phyloP scores from a whole-genome alignment of 2,888 invertebrate species.

The Napeogenes inachia region DNA sequence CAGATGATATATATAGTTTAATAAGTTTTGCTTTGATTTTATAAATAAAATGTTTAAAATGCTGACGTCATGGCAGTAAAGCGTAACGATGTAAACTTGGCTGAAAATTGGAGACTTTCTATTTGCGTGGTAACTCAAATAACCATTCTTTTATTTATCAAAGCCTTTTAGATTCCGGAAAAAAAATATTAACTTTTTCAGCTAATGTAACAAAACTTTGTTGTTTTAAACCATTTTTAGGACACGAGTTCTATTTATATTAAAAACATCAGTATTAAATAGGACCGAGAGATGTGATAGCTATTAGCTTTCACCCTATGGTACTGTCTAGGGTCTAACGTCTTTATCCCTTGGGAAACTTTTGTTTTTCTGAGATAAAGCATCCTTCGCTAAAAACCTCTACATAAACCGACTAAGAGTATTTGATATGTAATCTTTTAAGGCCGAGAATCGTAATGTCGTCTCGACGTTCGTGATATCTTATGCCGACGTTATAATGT shows the following conservation, averaged over 20 bases:
- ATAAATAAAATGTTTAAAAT: constrained; percentile 1
- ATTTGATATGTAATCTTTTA: constrained; percentile 24
- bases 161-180: not conserved
- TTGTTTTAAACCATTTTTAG: not conserved
- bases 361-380: constrained; percentile 23
- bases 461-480: constrained; percentile 18
- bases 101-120: not conserved
- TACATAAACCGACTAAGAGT: constrained; percentile 14
- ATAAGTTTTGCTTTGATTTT: not conserved
- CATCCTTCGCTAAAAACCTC: constrained; percentile 15
- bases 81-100: not conserved
- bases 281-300: constrained; percentile 19
- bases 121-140: not conserved
- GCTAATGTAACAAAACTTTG: too few species aligned
- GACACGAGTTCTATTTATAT: not conserved
- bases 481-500: constrained; percentile 8
- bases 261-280: constrained; percentile 4
- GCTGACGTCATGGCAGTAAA: not conserved
- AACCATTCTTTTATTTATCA: not conserved
- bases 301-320: constrained; percentile 18
- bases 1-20: not conserved
- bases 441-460: constrained; percentile 22
- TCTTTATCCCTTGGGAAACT: constrained; percentile 23
- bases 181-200: too few species aligned
- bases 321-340: constrained; percentile 22